Conservation (phyloP, 2,888 invertebrate species). For the Andrena camellia region DNA sequence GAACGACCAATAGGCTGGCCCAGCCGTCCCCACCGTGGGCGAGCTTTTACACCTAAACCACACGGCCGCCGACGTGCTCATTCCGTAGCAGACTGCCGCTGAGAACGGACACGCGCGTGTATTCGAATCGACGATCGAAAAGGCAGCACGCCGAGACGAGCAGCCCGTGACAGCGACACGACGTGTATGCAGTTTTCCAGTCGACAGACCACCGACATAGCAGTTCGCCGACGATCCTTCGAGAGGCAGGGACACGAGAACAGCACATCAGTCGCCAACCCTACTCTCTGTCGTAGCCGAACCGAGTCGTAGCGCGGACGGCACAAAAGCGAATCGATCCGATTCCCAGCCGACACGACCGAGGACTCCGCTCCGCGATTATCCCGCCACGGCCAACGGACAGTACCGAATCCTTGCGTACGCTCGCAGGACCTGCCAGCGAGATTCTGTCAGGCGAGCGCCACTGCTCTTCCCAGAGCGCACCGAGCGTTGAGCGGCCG, state of each 20-base stretch:
- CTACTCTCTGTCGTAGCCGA: neutral
- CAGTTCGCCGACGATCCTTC: too few species aligned
- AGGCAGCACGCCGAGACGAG: slow-evolving; percentile 55
- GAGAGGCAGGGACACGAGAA: neutral
- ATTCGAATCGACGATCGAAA: slow-evolving; percentile 51
- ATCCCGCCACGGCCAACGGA: too few species aligned
- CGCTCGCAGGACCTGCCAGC: too few species aligned
- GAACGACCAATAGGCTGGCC: slow-evolving; percentile 74
- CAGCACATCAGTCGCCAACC: neutral
- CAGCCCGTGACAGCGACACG: slow-evolving; percentile 55
- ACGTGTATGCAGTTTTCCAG: slow-evolving; percentile 77
- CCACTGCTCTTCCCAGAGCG: neutral
- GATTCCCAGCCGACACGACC: neutral
- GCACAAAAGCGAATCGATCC: slow-evolving; percentile 1
- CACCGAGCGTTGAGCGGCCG: neutral
- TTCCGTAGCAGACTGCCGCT: slow-evolving; percentile 82
- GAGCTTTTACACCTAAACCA: slow-evolving; percentile 71
- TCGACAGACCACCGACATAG: slow-evolving; percentile 36
- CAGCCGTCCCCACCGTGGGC: slow-evolving; percentile 64
- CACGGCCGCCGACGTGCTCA: slow-evolving; percentile 81
- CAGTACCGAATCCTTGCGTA: too few species aligned
- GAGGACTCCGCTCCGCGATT: neutral
- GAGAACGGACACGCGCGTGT: slow-evolving; percentile 73
- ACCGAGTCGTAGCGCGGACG: neutral
- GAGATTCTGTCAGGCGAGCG: neutral